Percentiles rank a stretch among this genome's conserved stretches.
Evolutionary conservation across 2,113 vertebrate genomes (phyloP).

Genomic region (Mola mola): DNA sequence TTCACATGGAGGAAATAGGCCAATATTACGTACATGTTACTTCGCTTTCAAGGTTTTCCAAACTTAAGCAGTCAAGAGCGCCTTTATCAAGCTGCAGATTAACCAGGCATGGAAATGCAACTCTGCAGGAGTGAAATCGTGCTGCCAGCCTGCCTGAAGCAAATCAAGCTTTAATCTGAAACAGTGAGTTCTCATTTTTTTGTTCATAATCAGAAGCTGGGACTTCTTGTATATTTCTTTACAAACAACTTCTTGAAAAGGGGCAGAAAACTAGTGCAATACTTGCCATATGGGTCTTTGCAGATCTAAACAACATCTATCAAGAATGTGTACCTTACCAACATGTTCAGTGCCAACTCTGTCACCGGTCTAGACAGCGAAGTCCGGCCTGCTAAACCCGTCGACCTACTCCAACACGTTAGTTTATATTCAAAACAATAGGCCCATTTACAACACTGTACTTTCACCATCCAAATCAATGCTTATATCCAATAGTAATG

Average conservation of each 20-base stretch:
- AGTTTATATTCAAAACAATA: conserved; percentile 19
- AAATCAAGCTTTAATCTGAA: conserved; percentile 32
- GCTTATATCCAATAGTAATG: no score
- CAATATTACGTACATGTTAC: conserved; percentile 12
- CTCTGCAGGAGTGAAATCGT: conserved; percentile 26
- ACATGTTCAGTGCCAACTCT: background rate
- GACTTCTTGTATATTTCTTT: no score
- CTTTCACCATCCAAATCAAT: background rate
- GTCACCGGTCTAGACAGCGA: background rate
- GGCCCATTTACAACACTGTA: background rate
- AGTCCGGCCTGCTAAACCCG: background rate
- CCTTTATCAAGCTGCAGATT: conserved; percentile 44
- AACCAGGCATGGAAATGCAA: conserved; percentile 35
- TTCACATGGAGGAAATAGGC: conserved; percentile 5
- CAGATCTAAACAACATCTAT: no score
- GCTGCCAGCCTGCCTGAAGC: conserved; percentile 29
- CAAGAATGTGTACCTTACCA: no score
- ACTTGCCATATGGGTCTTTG: no score
- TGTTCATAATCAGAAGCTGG: background rate
- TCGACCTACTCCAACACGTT: background rate
- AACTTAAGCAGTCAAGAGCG: conserved; percentile 48
- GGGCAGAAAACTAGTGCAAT: no score
- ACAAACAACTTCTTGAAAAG: no score
- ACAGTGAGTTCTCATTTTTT: conserved; percentile 16
- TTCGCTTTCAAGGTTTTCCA: conserved; percentile 49